These are phyloP conservation scores for Ophioninae sp. DNA, from an alignment of 2,888 invertebrate species.

Conservation along the genomic window DNA sequence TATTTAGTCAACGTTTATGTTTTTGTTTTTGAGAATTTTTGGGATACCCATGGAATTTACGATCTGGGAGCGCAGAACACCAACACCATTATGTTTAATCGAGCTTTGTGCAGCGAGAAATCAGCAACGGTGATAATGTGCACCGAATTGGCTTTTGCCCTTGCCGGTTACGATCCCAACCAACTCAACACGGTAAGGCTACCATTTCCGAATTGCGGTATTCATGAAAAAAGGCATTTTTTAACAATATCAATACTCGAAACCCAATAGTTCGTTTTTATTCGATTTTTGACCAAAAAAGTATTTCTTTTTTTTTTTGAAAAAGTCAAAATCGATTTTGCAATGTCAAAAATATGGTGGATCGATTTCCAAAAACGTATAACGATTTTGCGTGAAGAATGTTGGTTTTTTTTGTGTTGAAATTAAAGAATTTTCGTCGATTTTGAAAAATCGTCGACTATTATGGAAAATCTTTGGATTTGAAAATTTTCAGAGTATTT, in stretches of 20 bases:
- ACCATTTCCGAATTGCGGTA: background rate
- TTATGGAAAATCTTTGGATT: background rate
- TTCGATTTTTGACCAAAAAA: too few species aligned
- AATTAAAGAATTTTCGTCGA: background rate
- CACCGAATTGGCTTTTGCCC: constrained; percentile 21
- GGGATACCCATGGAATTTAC: constrained; percentile 46
- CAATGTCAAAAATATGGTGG: too few species aligned
- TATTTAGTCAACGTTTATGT: background rate
- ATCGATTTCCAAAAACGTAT: too few species aligned
- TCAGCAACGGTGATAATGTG: constrained; percentile 46
- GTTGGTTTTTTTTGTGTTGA: too few species aligned
- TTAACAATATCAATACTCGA: too few species aligned
- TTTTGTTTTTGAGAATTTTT: constrained; percentile 32
- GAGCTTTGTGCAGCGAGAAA: constrained; percentile 54
- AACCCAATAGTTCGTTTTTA: constrained; percentile 5
- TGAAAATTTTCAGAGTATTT: constrained; percentile 48
- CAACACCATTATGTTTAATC: constrained; percentile 43
- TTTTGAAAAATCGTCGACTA: too few species aligned
- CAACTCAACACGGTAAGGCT: constrained; percentile 60
- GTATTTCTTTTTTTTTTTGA: too few species aligned
- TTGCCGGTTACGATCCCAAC: constrained; percentile 55
- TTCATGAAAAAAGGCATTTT: background rate
- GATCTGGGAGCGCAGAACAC: constrained; percentile 60
- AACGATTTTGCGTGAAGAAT: too few species aligned
- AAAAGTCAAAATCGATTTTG: too few species aligned